Base-by-base conservation (phyloP, 2,797 vertebrate species). In the Sebastes taczanowskii region DNA sequence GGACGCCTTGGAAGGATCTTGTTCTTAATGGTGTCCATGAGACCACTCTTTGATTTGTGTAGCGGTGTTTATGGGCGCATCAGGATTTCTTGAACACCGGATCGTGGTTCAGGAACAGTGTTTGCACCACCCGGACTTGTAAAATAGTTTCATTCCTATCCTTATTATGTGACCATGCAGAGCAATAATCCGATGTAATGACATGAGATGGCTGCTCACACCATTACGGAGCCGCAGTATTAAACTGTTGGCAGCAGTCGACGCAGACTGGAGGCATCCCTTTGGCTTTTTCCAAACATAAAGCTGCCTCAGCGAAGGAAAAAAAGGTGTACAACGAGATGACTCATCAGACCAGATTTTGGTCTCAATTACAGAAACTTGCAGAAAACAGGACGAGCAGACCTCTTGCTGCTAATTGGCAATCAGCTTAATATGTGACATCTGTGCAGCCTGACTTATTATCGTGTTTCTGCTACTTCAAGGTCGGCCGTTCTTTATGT, bases 151-250 rank as follows among this genome's bases (percentile, higher is more conserved):
- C 61, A 76, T 67, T 86, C 20, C 14, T 72, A 81, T 72, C 67
- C 84, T 82, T 18, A 64, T 83, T 80, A 74, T 77, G 27, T 42
- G 71, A 55, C 86, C 77, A 25, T 20, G 65, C 74, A 86, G 84
- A 69, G 74, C 81, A 90, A 87, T 85, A 80, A 87, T 89, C 79
- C 58, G 75, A 76, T 83, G 69, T 85, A 83, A 86, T 80, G 82
- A 89, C 80, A 88, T 2, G 0, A 59, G 62, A 73, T 76, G 86
- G 49, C 82, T 78, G 73, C 74, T 89, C 35, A 67, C 88, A 75
- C 74, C 66, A 86, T 84, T 79, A 84, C 71, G 80, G 53, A 81
- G 76, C 67, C 67, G 49, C 46, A 29, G 23, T 78, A 78, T 83
- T 82, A 86, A 85, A 88, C 30, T 59, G 22, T 11, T 88, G 88